Conservation (phyloP, 2,888 invertebrate genomes). For the Junonia oenone region DNA sequence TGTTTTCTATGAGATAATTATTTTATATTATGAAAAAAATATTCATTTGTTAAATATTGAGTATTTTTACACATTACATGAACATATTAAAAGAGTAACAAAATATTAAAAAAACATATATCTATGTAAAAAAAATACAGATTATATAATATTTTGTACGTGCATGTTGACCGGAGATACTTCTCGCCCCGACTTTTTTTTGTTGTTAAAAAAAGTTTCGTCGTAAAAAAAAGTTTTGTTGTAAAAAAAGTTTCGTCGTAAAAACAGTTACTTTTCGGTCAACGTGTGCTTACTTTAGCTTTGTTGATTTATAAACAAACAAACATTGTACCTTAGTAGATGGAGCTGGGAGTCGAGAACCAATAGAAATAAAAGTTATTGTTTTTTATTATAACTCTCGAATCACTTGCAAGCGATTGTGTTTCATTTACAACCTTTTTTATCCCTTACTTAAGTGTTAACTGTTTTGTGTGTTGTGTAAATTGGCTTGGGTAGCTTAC, state of each 20-base stretch:
- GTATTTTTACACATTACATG: conserved; percentile 76
- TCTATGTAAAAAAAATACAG: conserved; percentile 28
- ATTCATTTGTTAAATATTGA: conserved; percentile 74
- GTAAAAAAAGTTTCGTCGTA: conserved; percentile 7
- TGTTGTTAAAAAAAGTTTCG: conserved; percentile 22
- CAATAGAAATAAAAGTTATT: conserved; percentile 77
- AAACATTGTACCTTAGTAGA: conserved; percentile 73
- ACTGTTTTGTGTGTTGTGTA: neutral
- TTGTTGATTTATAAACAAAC: conserved; percentile 71
- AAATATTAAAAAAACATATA: conserved; percentile 68
- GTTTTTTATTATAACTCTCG: conserved; percentile 76
- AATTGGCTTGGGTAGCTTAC: no score
- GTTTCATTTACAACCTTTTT: conserved; percentile 54
- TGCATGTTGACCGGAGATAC: conserved; percentile 45
- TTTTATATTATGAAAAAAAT: conserved; percentile 61
- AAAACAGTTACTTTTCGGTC: conserved; percentile 39
- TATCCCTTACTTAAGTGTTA: neutral
- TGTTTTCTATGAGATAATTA: conserved; percentile 74
- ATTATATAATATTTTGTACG: conserved; percentile 56
- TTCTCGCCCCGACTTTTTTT: conserved; percentile 22
- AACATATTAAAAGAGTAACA: conserved; percentile 62
- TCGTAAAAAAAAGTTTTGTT: conserved; percentile 7
- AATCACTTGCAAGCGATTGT: conserved; percentile 71
- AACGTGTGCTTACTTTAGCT: conserved; percentile 47
- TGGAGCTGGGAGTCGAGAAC: conserved; percentile 65